phyloP scores from a whole-genome alignment of 2,797 vertebrate genomes.

The Alauda arvensis region DNA sequence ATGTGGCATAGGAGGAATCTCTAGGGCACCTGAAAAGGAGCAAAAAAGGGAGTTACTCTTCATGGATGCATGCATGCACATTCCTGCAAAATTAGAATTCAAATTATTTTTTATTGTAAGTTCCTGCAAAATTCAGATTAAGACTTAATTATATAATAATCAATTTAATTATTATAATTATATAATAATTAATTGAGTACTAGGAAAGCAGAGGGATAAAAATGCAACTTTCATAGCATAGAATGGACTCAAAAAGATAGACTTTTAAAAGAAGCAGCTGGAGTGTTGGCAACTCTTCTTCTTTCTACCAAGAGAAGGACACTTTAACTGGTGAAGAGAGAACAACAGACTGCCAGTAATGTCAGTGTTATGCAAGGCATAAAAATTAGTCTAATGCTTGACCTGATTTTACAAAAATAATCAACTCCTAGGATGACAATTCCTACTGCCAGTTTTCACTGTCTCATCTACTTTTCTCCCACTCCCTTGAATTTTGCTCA shows the following conservation, averaged over 20 bases:
- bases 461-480: background rate
- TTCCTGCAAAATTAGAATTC: background rate
- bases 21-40: constrained; percentile 70
- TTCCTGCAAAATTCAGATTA: background rate
- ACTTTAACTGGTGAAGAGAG: background rate
- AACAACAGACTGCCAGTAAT: background rate
- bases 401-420: background rate
- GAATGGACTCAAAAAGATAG: background rate
- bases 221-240: background rate
- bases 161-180: too few species aligned
- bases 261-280: background rate
- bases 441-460: background rate
- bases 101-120: background rate
- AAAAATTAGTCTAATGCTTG: background rate
- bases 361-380: background rate
- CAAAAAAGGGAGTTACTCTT: background rate
- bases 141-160: background rate
- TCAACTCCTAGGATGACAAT: background rate
- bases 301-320: background rate
- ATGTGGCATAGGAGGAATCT: constrained; percentile 73
- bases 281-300: background rate
- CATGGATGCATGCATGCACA: accelerated
- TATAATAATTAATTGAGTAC: accelerated
- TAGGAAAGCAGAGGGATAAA: background rate
- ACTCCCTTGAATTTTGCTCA: background rate